phyloP scores from a whole-genome alignment of 2,797 vertebrate genomes.

The Adelosebastes latens region DNA sequence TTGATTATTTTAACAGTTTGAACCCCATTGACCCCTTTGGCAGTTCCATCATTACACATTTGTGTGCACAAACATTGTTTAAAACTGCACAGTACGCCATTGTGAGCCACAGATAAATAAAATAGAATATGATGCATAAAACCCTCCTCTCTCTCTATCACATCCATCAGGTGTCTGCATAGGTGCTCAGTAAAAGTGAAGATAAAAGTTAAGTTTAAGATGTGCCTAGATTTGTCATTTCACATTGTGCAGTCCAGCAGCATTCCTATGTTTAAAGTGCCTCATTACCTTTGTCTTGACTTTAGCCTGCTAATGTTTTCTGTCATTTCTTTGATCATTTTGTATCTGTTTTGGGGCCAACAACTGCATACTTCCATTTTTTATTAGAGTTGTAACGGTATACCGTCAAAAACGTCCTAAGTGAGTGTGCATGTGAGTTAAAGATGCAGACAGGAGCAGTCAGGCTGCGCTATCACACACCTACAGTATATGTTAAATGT shows the following conservation, averaged over 20 bases:
- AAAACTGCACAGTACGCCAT: background rate
- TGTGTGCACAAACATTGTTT: conserved; percentile 18
- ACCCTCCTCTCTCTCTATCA: background rate
- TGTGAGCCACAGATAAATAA: background rate
- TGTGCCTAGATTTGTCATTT: background rate
- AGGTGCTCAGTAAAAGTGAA: background rate
- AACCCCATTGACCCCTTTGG: background rate
- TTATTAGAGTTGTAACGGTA: background rate
- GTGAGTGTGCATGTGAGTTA: background rate
- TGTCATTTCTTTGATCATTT: background rate
- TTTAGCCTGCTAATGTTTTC: background rate
- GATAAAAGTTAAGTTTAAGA: background rate
- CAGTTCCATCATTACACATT: conserved; percentile 4
- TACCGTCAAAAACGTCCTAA: background rate
- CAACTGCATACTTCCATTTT: background rate
- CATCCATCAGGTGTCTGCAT: background rate
- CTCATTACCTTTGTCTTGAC: background rate
- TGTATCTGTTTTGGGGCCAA: background rate
- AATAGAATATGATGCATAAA: background rate
- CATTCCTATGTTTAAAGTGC: conserved; percentile 21
- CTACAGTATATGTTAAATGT: background rate
- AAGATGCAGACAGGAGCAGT: background rate
- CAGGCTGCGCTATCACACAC: background rate
- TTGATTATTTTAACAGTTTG: conserved; percentile 19
- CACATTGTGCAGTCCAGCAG: conserved; percentile 1